phyloP scores from a whole-genome alignment of 2,797 vertebrate species.

The Clarias laeviceps region DNA sequence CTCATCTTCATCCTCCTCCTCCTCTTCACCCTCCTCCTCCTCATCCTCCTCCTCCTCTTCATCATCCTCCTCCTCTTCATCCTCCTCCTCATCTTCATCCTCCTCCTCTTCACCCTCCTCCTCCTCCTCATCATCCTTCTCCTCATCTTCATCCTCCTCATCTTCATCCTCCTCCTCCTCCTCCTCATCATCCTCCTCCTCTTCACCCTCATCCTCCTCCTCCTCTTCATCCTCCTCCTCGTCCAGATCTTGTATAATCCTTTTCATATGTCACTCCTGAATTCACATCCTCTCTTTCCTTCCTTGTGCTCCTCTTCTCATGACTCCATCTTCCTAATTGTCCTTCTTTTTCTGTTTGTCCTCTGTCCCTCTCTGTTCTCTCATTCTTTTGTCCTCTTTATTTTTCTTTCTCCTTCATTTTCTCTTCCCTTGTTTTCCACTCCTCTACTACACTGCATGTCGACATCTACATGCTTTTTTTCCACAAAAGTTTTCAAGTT shows the following conservation, averaged over 20 bases:
- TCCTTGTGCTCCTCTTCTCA: background rate
- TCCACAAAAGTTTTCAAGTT: background rate
- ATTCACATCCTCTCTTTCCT: background rate
- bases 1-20: background rate
- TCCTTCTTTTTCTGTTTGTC: background rate
- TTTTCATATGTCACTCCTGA: background rate
- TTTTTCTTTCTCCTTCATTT: background rate
- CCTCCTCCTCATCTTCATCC: background rate
- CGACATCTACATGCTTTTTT: background rate
- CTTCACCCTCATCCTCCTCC: background rate
- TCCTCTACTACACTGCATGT: background rate
- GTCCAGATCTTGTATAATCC: background rate
- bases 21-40: background rate
- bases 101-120: background rate
- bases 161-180: accelerated
- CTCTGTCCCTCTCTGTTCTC: background rate
- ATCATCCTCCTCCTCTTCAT: background rate
- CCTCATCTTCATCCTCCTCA: background rate
- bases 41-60: background rate
- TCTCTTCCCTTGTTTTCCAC: too few species aligned
- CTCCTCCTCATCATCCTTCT: background rate
- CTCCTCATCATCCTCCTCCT: background rate
- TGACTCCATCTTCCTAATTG: background rate
- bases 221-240: background rate
- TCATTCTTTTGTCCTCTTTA: background rate